Evolutionary conservation across 2,113 vertebrate species (phyloP).

Genomic region (Megaceryle maxima): DNA sequence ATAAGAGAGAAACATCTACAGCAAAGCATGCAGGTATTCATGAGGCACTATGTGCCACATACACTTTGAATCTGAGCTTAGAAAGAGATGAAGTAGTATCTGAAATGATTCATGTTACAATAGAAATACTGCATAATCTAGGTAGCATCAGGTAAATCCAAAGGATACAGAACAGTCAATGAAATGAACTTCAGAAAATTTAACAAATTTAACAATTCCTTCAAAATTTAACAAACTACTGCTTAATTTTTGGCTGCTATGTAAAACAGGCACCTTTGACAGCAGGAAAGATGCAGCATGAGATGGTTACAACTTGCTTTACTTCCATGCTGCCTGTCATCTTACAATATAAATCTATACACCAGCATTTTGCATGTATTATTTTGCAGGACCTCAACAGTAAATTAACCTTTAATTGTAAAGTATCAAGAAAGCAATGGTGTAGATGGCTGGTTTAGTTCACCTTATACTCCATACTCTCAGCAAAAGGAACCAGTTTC

Average conservation of each 20-base stretch:
- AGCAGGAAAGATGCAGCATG: not conserved
- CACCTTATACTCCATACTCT: not conserved
- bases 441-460: not conserved
- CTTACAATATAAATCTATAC: not conserved
- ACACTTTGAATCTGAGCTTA: not conserved
- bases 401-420: not conserved
- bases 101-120: not conserved
- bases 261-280: not conserved
- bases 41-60: not conserved
- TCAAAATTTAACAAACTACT: not conserved
- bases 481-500: not conserved
- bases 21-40: not conserved
- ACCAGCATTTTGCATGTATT: not conserved
- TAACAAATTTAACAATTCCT: not conserved
- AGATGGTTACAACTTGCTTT: not conserved
- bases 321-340: not conserved
- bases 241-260: not conserved
- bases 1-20: not conserved
- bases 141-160: not conserved
- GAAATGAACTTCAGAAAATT: not conserved
- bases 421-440: not conserved
- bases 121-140: not conserved
- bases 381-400: not conserved
- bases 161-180: not conserved
- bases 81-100: not conserved